Base-by-base conservation (phyloP, 2,113 vertebrate genomes). In the Brachionichthys hirsutus region DNA sequence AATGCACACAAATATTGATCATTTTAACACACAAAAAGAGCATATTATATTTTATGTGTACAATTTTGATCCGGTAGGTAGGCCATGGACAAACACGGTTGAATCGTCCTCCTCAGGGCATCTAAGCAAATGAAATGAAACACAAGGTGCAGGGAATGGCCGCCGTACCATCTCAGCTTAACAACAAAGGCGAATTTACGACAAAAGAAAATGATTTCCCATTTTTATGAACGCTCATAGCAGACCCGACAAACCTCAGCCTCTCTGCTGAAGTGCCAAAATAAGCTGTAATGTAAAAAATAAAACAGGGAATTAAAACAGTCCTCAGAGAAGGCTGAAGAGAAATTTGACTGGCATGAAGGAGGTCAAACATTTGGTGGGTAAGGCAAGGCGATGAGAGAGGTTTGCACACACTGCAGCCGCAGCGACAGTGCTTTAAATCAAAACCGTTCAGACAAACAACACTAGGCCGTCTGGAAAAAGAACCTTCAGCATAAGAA, bases 91-190 rank as follows among this genome's bases (percentile, higher is more conserved):
- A 8, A 30, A 30, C 24, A 4, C 3, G 24, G 8, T 8, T 30
- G 24, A 68, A 73, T 71, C 71, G 24, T 73, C 66, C 42, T 73
- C 66, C 66, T 70, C 56, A 1, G 77, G 72, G 78, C 60, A 69
- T 62, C 62, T 6, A 36, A 60, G 85, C 81, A 88, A 93, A 93
- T 91, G 74, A 91, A 92, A 91, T 87, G 74, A 89, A 80, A 89
- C 62, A n/a, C n/a, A n/a, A n/a, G 77, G 78, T 70, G 84, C 86
- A 84, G 83, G 87, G 88, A 92, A 91, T 87, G 85, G 84, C 83
- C 87, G n/a, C 82, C 62, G 45, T 77, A 81, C 84, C 87, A 70
- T 70, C 57, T 56, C 44, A 67, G 60, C 59, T n/a, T 48, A 89
- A 92, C 91, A 90, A 89, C 87, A 89, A 89, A 87, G 71, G 80